Evolutionary conservation across 1,140 invertebrate genomes (phyloP).

Genomic region (Microplitis mediator): DNA sequence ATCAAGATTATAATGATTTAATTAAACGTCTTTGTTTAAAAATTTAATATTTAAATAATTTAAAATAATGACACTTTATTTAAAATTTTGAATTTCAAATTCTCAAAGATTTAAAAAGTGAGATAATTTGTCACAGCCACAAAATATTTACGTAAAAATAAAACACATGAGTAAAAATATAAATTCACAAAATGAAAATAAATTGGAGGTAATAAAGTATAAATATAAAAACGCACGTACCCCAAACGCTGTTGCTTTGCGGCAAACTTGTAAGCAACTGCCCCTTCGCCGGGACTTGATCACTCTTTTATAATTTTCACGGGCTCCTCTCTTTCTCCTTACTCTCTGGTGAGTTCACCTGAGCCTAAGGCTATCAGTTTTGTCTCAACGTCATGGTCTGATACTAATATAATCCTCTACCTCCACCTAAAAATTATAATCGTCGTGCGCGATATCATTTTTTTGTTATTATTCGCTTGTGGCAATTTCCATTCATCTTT

Average conservation of each 20-base stretch:
- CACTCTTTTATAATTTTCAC: conserved; percentile 58
- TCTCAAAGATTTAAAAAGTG: too few relatives aligned
- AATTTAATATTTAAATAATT: too few relatives aligned
- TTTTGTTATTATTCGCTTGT: too few relatives aligned
- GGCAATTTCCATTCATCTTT: too few relatives aligned
- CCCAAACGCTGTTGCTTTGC: conserved; percentile 37
- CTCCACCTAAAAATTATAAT: too few relatives aligned
- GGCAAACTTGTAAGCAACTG: conserved; percentile 49
- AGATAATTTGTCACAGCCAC: not conserved
- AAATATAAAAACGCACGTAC: conserved; percentile 35
- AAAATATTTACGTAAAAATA: not conserved
- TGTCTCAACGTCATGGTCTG: not conserved
- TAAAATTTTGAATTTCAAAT: too few relatives aligned
- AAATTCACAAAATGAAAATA: not conserved
- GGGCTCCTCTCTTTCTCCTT: conserved; percentile 38
- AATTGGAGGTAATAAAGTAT: not conserved
- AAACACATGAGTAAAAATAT: too few relatives aligned
- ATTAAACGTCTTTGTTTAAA: not conserved
- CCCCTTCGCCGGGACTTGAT: conserved; percentile 35
- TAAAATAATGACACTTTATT: too few relatives aligned
- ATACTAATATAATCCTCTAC: too few relatives aligned
- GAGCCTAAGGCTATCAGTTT: not conserved
- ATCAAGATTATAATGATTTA: not conserved
- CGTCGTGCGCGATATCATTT: too few relatives aligned
- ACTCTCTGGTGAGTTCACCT: conserved; percentile 18